These are phyloP conservation scores for Gerris buenoi DNA, from an alignment of 1,140 invertebrate genomes.

Conservation along the genomic window DNA sequence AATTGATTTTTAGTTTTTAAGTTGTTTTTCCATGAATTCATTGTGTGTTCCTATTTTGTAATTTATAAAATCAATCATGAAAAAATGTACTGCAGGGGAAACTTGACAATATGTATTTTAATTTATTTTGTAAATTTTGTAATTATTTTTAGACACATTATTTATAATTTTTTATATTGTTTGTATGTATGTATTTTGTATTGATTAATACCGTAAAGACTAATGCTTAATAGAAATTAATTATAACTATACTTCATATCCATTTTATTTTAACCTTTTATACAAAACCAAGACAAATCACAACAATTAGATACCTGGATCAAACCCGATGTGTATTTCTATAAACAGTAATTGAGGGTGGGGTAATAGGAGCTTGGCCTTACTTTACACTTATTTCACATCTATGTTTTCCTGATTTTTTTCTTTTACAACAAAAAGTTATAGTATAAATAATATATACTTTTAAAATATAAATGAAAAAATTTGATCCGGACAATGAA, in stretches of 20 bases:
- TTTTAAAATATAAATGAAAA: no score
- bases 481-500: no score
- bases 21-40: background rate
- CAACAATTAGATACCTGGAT: no score
- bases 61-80: background rate
- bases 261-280: no score
- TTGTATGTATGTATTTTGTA: background rate
- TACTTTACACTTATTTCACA: no score
- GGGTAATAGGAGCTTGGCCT: no score
- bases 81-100: background rate
- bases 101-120: background rate
- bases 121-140: background rate
- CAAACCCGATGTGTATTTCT: no score
- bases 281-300: no score
- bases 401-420: no score
- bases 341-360: no score
- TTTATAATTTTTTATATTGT: background rate
- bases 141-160: background rate
- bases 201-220: background rate
- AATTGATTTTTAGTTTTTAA: background rate
- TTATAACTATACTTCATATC: background rate
- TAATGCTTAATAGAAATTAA: background rate
- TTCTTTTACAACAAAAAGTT: no score
- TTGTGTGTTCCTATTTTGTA: background rate
- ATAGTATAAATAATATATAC: no score